Evolutionary conservation across 2,888 invertebrate genomes (phyloP), one percentile per base, ranked within the genome.

Genomic region (Timandra comae): DNA sequence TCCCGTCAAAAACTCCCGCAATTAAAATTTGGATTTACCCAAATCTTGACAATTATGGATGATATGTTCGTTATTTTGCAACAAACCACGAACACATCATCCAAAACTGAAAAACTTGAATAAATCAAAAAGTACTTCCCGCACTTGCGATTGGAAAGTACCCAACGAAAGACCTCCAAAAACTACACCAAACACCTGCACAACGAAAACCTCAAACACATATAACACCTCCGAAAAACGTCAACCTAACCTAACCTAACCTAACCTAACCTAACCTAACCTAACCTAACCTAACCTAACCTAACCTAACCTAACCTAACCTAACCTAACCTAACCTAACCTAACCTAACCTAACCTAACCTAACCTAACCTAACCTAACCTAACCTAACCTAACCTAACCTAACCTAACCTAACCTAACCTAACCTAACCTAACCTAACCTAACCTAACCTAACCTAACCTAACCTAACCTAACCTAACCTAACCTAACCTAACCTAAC

Each of bases 361-460:
- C 45, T 45, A 44, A 44, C 44, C 44, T 44, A 44, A 44, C 44
- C 44, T 44, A 41, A 44, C 44, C 44, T 44, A 44, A 44, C 44
- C 44, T 44, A 44, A 44, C 44, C 44, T 41, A 41, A 43, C 43
- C 43, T 43, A 43, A 43, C 43, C 44, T 44, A 44, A 44, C 44
- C 44, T 44, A 44, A 44, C 44, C 41, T 44, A 41, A 41, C 41
- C 41, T 40, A 35, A 38, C 38, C 38, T 38, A 37, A 37, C 37
- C 37, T 37, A 37, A 38, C 42, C 38, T 38, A 39, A 38, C 38
- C 38, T 38, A 38, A 38, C 38, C 38, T 38, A 38, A 38, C 38
- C 38, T 37, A 29, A 32, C 32, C 32, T 32, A 24, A 27, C 23
- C 23, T 25, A 35, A 29, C 35, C 29, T 35, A 35, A 29, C 29